These are phyloP conservation scores for Tragelaphus imberbis DNA, from an alignment of 2,113 vertebrate genomes.

Conservation along the genomic window DNA sequence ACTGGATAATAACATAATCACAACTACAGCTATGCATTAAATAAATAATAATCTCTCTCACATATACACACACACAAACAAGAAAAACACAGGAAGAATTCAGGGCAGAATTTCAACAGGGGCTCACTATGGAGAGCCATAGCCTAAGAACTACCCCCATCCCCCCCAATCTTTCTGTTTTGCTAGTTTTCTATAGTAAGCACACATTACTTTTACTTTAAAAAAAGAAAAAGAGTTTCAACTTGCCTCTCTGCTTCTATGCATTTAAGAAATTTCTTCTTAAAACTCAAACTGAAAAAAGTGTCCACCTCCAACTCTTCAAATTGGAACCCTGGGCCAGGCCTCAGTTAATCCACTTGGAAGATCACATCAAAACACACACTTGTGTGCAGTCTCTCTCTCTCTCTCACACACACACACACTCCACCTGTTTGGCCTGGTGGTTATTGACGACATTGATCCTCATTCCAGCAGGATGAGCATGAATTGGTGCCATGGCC, in stretches of 20 bases:
- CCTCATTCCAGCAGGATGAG: conserved; percentile 82
- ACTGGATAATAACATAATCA: background rate
- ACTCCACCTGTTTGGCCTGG: conserved; percentile 80
- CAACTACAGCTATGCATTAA: background rate
- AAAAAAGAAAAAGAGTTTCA: background rate
- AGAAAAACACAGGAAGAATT: background rate
- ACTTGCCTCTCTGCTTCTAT: background rate
- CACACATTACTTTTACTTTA: background rate
- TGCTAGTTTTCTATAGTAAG: background rate
- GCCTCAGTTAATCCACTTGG: background rate
- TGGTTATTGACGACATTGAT: conserved; percentile 87
- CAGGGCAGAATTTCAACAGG: background rate
- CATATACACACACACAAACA: background rate
- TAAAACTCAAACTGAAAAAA: background rate
- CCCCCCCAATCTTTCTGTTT: background rate
- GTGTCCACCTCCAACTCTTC: background rate
- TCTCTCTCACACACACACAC: background rate
- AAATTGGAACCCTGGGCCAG: background rate
- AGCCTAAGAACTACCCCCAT: background rate
- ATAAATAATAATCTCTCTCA: background rate
- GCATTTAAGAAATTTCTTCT: background rate
- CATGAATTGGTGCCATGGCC: conserved; percentile 70
- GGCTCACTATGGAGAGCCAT: background rate
- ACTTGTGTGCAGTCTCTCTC: background rate
- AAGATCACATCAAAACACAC: background rate